These are phyloP conservation scores for Somateria mollissima DNA, from an alignment of 2,797 vertebrate genomes.

Conservation along the genomic window DNA sequence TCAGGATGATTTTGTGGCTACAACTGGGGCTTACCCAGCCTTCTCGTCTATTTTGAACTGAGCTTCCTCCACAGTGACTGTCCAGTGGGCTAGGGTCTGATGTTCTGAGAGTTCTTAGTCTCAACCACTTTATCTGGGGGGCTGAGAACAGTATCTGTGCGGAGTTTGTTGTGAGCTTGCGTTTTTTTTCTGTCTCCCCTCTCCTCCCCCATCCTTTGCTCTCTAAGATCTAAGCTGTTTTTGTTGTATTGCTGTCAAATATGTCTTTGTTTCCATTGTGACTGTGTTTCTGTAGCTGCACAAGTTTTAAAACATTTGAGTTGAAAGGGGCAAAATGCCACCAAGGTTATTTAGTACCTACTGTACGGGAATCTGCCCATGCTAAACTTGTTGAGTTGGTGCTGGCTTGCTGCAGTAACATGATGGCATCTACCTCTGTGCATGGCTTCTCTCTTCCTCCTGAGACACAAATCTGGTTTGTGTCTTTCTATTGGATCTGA, in stretches of 20 bases:
- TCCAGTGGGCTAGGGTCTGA: not conserved
- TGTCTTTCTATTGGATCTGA: conserved; percentile 13
- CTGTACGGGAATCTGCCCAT: not conserved
- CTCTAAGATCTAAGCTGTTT: not conserved
- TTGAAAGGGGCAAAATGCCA: not conserved
- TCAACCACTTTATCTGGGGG: not conserved
- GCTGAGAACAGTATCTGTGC: not conserved
- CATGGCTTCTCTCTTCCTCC: not conserved
- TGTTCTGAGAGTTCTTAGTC: not conserved
- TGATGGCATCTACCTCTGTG: not conserved
- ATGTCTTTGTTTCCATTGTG: not conserved
- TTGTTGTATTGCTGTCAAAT: not conserved
- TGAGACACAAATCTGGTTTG: not conserved
- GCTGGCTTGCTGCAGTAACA: conserved; percentile 6
- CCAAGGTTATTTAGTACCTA: not conserved
- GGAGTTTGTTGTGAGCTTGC: not conserved
- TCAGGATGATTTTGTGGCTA: not conserved
- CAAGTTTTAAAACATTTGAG: not conserved
- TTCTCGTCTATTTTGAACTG: not conserved
- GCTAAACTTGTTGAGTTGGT: conserved; percentile 18
- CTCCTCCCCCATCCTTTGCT: not conserved
- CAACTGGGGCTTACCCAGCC: not conserved
- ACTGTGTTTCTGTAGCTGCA: not conserved
- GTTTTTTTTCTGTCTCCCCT: not conserved
- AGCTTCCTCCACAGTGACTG: not conserved